Evolutionary conservation across 35 echinoderm and acorn worm species (phyloP), one percentile per base, ranked within the genome.

Genomic region (Apostichopus californicus): DNA sequence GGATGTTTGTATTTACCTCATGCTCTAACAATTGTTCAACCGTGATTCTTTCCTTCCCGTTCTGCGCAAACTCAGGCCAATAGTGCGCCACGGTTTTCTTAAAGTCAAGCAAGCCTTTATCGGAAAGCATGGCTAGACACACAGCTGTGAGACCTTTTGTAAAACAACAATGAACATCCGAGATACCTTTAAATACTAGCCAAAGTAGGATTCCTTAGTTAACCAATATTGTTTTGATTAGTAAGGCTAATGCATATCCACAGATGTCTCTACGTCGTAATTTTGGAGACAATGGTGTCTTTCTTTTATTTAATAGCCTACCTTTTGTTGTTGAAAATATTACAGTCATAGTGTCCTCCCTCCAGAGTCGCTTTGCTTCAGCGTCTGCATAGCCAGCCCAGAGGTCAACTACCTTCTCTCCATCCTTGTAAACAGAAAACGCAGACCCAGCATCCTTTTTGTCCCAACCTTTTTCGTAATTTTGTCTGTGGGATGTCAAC

Each of bases 21-120:
- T 97, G 96, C 18, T 93, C 90, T 10, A 97, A 55, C 3, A 97
- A 77, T 77, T 81, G 59, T 11, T 87, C 34, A 14, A 97, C 93
- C 52, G 96, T 97, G 12, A 95, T 88, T 4, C 91, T 90, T 11
- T 92, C 91, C 34, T 97, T 97, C 28, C 96, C 96, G n/a, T 97
- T 97, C 63, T 95, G 93, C 7, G 90, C 96, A 91, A 97, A 97
- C 22, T 97, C 96, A 24, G 96, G 96, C 96, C 96, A 97, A 55
- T 94, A 97, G 28, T 90, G 54, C 13, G 93, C 90, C 26, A 97
- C 96, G 5, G 90, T 83, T 54, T 94, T 88, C 56, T 94, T 86
- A 20, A 94, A 97, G 52, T 97, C 91, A 18, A 97, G 14, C 1
- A 63, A 64, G 15, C 96, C 96, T 59, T 80, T 89, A 52, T 97